These are phyloP conservation scores for Yasuhikotakia modesta DNA, from an alignment of 2,797 vertebrate species.

Conservation along the genomic window DNA sequence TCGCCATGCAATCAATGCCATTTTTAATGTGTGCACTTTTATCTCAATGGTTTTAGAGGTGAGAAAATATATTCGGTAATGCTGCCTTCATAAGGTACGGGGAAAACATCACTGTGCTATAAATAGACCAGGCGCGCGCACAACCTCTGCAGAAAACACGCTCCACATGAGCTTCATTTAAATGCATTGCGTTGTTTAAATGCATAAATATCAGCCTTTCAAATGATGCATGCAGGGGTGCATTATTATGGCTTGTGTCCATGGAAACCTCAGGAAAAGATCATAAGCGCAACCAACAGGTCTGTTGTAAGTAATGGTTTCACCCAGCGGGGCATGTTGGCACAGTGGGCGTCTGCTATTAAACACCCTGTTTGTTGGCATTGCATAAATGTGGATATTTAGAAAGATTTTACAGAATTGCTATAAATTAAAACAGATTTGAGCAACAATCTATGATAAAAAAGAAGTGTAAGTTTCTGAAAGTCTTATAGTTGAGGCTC, in stretches of 20 bases:
- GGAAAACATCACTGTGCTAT: constrained; percentile 54
- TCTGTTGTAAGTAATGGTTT: neutral
- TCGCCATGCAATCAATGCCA: neutral
- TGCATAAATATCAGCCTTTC: neutral
- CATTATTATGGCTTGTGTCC: neutral
- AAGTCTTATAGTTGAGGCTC: too few species aligned
- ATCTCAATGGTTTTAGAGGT: constrained; percentile 19
- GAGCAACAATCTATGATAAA: too few species aligned
- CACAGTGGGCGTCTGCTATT: too few species aligned
- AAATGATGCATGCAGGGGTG: neutral
- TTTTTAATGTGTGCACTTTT: neutral
- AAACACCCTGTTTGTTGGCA: too few species aligned
- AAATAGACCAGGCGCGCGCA: constrained; percentile 53
- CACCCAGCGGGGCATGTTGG: too few species aligned
- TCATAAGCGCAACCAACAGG: neutral
- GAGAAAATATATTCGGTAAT: constrained; percentile 42
- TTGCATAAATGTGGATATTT: too few species aligned
- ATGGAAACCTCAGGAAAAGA: neutral
- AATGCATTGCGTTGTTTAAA: neutral
- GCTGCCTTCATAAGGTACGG: constrained; percentile 48
- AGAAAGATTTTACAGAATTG: too few species aligned
- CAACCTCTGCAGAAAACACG: constrained; percentile 1
- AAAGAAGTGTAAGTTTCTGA: too few species aligned
- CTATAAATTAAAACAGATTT: too few species aligned
- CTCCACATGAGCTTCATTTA: neutral